Percentiles rank a stretch among this genome's conserved stretches.
phyloP scores from a whole-genome alignment of 2,113 vertebrate species.

The Turnix velox region DNA sequence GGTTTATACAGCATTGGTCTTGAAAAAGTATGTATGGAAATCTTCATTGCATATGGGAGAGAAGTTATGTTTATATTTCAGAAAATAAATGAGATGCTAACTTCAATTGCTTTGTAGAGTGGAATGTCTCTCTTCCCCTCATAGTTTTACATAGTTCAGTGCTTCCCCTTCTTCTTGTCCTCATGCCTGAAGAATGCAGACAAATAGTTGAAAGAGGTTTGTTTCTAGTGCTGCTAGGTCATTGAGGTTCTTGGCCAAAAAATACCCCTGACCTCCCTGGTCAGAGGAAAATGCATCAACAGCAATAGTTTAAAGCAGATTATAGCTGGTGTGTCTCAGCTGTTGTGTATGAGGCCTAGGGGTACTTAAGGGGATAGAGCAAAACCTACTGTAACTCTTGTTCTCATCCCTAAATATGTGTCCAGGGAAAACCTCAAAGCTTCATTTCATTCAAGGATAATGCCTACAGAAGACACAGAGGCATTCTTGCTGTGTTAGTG shows the following conservation, averaged over 20 bases:
- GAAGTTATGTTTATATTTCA: constrained; percentile 10
- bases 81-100: constrained; percentile 45
- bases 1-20: not conserved
- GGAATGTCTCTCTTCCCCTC: constrained; percentile 27
- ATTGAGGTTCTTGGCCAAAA: constrained; percentile 32
- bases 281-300: not conserved
- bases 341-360: not conserved
- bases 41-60: not conserved
- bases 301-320: not conserved
- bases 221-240: constrained; percentile 13
- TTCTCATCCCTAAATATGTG: not conserved
- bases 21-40: not conserved
- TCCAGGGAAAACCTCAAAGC: not conserved
- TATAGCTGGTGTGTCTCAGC: not conserved
- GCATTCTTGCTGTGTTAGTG: not conserved
- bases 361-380: not conserved
- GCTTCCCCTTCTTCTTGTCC: constrained; percentile 22
- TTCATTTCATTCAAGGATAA: not conserved
- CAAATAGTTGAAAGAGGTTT: constrained; percentile 44
- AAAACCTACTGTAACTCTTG: not conserved
- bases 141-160: constrained; percentile 25
- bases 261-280: constrained; percentile 8
- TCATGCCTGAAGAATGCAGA: constrained; percentile 45
- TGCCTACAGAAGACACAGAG: not conserved
- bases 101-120: not conserved